Percentiles rank a stretch among this genome's conserved stretches.
phyloP scores from a whole-genome alignment of 2,113 vertebrate species.

The Oncorhynchus keta region DNA sequence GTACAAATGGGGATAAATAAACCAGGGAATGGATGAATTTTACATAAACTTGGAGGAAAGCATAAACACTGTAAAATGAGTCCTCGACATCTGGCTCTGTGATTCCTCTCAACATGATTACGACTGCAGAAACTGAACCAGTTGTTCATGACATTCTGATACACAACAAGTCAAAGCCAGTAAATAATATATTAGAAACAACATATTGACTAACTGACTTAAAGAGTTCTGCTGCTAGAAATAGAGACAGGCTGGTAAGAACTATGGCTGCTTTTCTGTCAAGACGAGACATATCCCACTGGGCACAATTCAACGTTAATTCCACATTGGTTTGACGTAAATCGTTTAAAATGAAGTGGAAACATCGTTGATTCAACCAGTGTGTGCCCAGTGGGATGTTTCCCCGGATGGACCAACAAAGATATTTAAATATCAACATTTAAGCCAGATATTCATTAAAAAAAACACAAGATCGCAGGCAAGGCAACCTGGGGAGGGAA shows the following conservation, averaged over 20 bases:
- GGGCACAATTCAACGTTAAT: too few relatives aligned
- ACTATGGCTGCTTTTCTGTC: not conserved
- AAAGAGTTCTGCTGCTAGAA: conserved; percentile 53
- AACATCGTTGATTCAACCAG: too few relatives aligned
- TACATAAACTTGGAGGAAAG: conserved; percentile 65
- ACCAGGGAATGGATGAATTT: conserved; percentile 59
- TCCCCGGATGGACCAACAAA: conserved; percentile 15
- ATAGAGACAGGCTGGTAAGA: conserved; percentile 38
- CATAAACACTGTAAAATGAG: conserved; percentile 61
- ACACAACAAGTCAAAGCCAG: conserved; percentile 48
- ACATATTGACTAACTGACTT: conserved; percentile 63
- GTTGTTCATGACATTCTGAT: conserved; percentile 61
- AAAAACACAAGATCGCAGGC: not conserved
- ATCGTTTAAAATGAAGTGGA: too few relatives aligned
- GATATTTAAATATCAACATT: conserved; percentile 37
- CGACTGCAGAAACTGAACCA: conserved; percentile 49
- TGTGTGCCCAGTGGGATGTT: not conserved
- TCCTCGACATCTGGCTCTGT: conserved; percentile 69
- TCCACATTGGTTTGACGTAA: too few relatives aligned
- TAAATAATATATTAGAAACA: conserved; percentile 70
- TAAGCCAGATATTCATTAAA: not conserved
- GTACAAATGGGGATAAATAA: conserved; percentile 66
- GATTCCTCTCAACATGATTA: conserved; percentile 66
- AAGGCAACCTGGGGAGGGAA: not conserved
- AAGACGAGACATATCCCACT: not conserved